Conservation (phyloP, 2,888 invertebrate species). For the Rhamnusium bicolor region DNA sequence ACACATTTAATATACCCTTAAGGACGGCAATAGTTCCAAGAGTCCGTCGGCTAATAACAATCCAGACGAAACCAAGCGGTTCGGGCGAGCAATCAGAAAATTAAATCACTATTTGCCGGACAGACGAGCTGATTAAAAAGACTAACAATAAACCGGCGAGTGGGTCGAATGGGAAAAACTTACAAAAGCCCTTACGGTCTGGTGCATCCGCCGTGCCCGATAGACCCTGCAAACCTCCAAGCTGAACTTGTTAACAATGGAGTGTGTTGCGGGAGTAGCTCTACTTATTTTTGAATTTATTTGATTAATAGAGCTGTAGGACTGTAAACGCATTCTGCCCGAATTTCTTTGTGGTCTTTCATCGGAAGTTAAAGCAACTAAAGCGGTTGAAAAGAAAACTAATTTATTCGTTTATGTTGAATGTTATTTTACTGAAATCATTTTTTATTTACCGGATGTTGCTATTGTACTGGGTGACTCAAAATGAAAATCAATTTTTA, state of each 20-base stretch:
- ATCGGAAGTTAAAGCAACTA: too few relatives aligned
- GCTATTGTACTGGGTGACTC: too few relatives aligned
- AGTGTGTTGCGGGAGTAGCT: not conserved
- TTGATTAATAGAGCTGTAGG: not conserved
- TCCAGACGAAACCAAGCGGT: not conserved
- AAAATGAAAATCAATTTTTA: too few relatives aligned
- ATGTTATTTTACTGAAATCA: too few relatives aligned
- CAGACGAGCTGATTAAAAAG: constrained; percentile 4
- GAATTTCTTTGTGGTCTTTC: too few relatives aligned
- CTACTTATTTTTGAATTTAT: not conserved
- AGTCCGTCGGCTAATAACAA: constrained; percentile 1
- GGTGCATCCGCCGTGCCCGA: not conserved
- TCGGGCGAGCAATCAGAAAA: constrained; percentile 38
- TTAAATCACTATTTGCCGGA: constrained; percentile 37
- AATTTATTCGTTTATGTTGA: too few relatives aligned
- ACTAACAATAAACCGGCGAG: constrained; percentile 13
- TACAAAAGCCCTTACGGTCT: constrained; percentile 24
- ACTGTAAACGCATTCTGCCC: too few relatives aligned
- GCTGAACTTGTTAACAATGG: not conserved
- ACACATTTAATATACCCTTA: too few relatives aligned
- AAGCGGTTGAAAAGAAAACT: too few relatives aligned
- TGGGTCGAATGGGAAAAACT: constrained; percentile 7
- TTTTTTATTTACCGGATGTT: too few relatives aligned
- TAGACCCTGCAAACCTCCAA: not conserved
- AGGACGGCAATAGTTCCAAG: not conserved